Conservation (phyloP, 2,113 vertebrate genomes). For the Danionella cerebrum region DNA sequence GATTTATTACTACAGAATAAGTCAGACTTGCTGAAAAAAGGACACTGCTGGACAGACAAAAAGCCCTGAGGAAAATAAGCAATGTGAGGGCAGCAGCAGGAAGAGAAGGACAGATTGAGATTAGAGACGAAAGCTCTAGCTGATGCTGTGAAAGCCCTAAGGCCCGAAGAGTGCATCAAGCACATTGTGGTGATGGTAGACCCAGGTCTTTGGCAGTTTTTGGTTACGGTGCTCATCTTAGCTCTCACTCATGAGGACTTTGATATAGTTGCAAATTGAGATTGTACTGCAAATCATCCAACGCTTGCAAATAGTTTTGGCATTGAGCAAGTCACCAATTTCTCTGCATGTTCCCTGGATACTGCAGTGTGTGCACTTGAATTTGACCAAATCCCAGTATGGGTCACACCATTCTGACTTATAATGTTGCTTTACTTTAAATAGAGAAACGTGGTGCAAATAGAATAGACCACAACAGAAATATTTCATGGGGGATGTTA, state of each 20-base stretch:
- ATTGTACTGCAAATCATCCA: no score
- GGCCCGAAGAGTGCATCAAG: slow-evolving; percentile 78
- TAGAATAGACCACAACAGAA: no score
- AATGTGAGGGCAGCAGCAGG: slow-evolving; percentile 43
- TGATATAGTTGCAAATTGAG: no score
- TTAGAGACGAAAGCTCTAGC: slow-evolving; percentile 53
- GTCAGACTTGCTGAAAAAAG: not conserved
- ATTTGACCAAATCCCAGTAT: not conserved
- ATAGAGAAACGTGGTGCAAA: slow-evolving; percentile 7
- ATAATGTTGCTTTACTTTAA: slow-evolving; percentile 13
- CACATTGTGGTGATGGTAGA: slow-evolving; percentile 73
- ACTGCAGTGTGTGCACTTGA: not conserved
- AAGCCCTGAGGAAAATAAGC: slow-evolving; percentile 36
- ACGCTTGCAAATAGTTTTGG: no score
- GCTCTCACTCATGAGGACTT: not conserved
- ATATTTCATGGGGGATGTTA: no score
- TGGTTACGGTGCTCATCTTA: not conserved
- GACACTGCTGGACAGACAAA: slow-evolving; percentile 28
- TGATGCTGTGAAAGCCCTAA: slow-evolving; percentile 61
- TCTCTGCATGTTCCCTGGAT: no score
- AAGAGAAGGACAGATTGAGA: slow-evolving; percentile 53
- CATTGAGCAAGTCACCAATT: no score
- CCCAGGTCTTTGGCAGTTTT: slow-evolving; percentile 66
- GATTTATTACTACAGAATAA: not conserved
- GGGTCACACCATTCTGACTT: slow-evolving; percentile 9